Percentiles rank a stretch among this genome's conserved stretches.
phyloP scores from a whole-genome alignment of 2,113 vertebrate genomes.

The Nicator chloris region DNA sequence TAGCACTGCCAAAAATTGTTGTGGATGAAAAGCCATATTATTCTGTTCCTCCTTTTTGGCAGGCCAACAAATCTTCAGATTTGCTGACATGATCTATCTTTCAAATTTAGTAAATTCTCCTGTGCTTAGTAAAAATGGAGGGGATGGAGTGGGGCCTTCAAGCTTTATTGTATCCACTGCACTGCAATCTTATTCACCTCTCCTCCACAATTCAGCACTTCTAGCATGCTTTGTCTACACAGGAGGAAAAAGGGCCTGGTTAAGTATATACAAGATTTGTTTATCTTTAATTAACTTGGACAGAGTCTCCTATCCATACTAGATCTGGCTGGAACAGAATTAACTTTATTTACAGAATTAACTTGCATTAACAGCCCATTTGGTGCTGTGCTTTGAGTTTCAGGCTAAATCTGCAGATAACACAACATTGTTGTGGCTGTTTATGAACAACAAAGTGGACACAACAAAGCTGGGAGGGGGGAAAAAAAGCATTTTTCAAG shows the following conservation, averaged over 20 bases:
- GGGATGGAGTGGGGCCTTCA: no score
- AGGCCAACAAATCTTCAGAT: not conserved
- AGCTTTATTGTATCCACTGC: not conserved
- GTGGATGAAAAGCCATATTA: not conserved
- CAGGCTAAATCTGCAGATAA: not conserved
- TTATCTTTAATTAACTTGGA: not conserved
- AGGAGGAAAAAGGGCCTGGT: not conserved
- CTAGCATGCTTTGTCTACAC: not conserved
- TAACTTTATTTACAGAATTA: not conserved
- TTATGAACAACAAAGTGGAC: not conserved
- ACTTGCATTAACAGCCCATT: accelerated
- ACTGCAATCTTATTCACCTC: not conserved
- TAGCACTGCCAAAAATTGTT: not conserved
- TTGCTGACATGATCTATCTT: not conserved
- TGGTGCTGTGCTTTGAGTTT: not conserved
- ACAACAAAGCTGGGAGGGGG: not conserved
- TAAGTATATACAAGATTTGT: not conserved
- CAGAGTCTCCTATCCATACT: not conserved
- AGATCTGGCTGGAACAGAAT: not conserved
- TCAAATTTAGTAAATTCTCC: not conserved
- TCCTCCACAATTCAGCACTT: not conserved
- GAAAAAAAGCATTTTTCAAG: not conserved
- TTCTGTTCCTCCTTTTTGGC: not conserved
- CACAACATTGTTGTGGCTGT: not conserved
- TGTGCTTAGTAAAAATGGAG: not conserved